These are phyloP conservation scores for Gymnarchus niloticus DNA, from an alignment of 2,113 vertebrate genomes.

Conservation along the genomic window DNA sequence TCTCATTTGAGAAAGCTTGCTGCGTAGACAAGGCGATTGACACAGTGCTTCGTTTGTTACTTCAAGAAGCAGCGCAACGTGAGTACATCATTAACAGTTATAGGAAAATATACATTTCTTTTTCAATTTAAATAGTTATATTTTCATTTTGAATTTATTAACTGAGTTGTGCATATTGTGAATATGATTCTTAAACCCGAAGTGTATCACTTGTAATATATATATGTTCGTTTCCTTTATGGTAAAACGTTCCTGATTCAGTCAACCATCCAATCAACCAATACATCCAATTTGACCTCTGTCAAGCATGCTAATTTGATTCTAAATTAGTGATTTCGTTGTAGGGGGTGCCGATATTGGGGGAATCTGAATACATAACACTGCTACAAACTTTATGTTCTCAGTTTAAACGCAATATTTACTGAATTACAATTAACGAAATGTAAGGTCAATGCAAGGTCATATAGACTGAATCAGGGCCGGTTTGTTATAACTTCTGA, in stretches of 20 bases:
- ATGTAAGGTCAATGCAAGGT: not conserved
- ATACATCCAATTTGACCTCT: not conserved
- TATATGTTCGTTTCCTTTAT: not conserved
- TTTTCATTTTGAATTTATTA: not conserved
- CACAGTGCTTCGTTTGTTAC: slow-evolving; percentile 31
- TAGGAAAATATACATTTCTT: not conserved
- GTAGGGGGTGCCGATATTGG: not conserved
- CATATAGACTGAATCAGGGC: not conserved
- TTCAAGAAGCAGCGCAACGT: not conserved
- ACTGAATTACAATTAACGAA: not conserved
- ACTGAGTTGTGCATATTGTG: not conserved
- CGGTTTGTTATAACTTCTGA: not conserved
- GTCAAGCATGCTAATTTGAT: not conserved
- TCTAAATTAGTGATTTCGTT: not conserved
- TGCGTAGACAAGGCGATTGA: slow-evolving; percentile 51
- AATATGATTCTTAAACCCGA: not conserved
- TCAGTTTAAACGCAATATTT: no score
- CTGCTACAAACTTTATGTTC: no score
- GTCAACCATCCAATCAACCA: not conserved
- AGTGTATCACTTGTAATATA: not conserved
- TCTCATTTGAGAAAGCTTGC: slow-evolving; percentile 41
- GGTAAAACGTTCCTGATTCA: not conserved
- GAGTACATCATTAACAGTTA: not conserved
- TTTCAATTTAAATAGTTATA: not conserved
- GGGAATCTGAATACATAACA: not conserved